Evolutionary conservation across 2,797 vertebrate genomes (phyloP), one percentile per base, ranked within the genome.

Genomic region (Chelon labrosus): DNA sequence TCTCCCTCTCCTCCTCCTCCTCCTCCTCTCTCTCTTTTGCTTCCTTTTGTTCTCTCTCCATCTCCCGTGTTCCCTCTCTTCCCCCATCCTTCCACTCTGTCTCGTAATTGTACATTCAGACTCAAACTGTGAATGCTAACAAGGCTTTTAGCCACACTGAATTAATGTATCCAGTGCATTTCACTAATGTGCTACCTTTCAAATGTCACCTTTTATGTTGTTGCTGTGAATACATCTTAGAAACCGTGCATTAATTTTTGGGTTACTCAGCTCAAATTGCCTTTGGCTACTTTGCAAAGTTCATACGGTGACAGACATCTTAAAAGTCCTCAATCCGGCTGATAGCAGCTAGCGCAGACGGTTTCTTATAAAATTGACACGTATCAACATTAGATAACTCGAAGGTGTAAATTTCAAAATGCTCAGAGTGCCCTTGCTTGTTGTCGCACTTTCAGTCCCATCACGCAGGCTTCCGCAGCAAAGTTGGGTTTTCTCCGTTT

Each of bases 131-230:
- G 89, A 91, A 93, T 92, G 83, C 86, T 89, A 92, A 93, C 90
- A 87, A 91, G 91, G 90, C 91, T 92, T 93, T 92, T 91, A 93
- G 86, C 88, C 79, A 75, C 82, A 55, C 75, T 83, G 80, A 90
- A 89, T 92, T 89, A 89, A 93, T 90, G 86, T 76, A 85, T 87
- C 84, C 84, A 80, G 79, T 72, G 83, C 88, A 85, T 92, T 89
- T 92, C 78, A 61, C 88, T 90, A 92, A 92, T 91, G 90, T 60
- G 80, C 75, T 85, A 90, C 88, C 86, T 91, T 91, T 90, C 84
- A 93, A 88, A 93, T 89, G 84, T 92, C 91, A 91, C 79, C 87
- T 91, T 91, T 92, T 89, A 89, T 92, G 88, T 82, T 76, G 79
- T 71, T 73, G 76, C 80, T 37, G 71, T 88, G 85, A 90, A 88